Evolutionary conservation across 1,140 invertebrate species (phyloP), one percentile per base, ranked within the genome.

Genomic region (Ooceraea biroi): DNA sequence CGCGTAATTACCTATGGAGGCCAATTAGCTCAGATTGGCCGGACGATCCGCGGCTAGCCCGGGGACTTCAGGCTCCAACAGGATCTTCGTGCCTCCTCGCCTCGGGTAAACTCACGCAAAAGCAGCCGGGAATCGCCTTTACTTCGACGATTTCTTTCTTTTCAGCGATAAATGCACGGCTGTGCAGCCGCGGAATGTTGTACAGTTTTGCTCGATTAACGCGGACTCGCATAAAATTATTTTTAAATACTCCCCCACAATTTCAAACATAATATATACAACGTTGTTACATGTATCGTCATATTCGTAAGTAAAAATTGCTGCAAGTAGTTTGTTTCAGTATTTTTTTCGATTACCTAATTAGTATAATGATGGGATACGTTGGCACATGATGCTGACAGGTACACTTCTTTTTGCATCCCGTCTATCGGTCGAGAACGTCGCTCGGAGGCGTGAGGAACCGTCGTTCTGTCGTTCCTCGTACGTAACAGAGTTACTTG

Each of bases 1-100:
- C 92, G 92, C 90, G 90, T 93, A 94, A 94, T 93, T 93, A 92
- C 88, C 91, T 90, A 90, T 90, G 85, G 90, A 90, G 85, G 89
- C 90, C 91, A 92, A 92, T 92, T 91, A 92, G 90, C 85, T 90
- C 84, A 88, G 87, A 92, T 91, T 89, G 91, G 87, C 71, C 82
- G 72, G 86, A 87, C 78, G 88, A 87, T 88, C 85, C 85, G 85
- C 69, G 85, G 46, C 84, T 89, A 89, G 88, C 89, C 89, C 44
- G 72, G 74, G 85, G 89, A 91, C 85, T 80, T 80, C 57, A 58
- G 58, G 12, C 82, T 77, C 71, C 69, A 44, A 61, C 69, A 61
- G 60, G 61, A 83, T 80, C 46, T 83, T 61, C 69, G 58, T 85
- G 57, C 61, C 50, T 71, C 19, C 19, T 74, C 41, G 14, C n/a